These are phyloP conservation scores for Sminthurides bifidus DNA, from an alignment of 1,140 invertebrate genomes.

Conservation along the genomic window DNA sequence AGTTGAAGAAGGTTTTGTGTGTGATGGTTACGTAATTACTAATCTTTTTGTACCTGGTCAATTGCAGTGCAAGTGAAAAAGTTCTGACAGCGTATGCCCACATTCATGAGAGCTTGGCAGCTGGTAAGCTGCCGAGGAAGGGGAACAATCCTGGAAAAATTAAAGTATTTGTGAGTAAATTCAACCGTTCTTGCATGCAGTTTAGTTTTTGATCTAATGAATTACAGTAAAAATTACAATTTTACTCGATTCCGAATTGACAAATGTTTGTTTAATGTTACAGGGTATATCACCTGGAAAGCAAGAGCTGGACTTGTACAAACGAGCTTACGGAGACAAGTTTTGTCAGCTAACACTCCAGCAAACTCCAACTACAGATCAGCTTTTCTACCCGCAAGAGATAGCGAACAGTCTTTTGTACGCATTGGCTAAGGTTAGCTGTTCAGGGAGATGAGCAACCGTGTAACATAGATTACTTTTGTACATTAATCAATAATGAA, in stretches of 20 bases:
- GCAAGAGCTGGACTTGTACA: not conserved
- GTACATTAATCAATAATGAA: too few species aligned
- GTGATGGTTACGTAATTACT: not conserved
- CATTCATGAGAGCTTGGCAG: not conserved
- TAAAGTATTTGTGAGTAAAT: not conserved
- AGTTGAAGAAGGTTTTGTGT: not conserved
- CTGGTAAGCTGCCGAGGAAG: not conserved
- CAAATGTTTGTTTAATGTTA: not conserved
- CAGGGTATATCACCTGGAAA: not conserved
- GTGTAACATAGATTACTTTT: too few species aligned
- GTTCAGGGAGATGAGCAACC: too few species aligned
- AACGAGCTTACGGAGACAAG: not conserved
- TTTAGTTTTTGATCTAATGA: not conserved
- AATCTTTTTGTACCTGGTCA: not conserved
- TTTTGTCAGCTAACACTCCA: not conserved
- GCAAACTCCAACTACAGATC: not conserved
- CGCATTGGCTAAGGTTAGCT: not conserved
- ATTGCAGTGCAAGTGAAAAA: not conserved
- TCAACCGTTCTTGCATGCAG: not conserved
- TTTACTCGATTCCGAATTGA: not conserved
- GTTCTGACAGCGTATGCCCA: not conserved
- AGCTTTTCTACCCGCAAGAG: not conserved
- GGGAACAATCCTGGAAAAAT: not conserved
- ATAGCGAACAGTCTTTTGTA: not conserved
- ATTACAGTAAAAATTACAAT: not conserved